Evolutionary conservation across 2,888 invertebrate genomes (phyloP).

Genomic region (Apantesis nais): DNA sequence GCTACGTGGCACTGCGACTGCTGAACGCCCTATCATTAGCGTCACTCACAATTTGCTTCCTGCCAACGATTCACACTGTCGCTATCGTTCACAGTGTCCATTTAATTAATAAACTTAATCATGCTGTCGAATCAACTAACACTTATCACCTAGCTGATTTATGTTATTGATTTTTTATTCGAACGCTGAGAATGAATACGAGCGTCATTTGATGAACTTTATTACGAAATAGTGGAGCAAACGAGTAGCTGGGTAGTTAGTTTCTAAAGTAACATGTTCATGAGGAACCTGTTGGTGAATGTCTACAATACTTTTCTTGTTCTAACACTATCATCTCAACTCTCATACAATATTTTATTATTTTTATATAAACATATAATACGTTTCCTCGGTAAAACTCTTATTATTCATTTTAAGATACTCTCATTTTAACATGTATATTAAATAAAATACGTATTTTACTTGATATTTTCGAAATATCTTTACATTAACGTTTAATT

Average conservation of each 20-base stretch:
- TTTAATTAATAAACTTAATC: constrained; percentile 48
- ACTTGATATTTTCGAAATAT: background rate
- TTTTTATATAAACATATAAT: too few relatives aligned
- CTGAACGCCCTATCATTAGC: constrained; percentile 80
- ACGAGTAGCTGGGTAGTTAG: too few relatives aligned
- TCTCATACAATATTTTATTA: too few relatives aligned
- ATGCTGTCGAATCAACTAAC: constrained; percentile 29
- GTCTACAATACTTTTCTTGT: background rate
- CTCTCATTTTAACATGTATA: too few relatives aligned
- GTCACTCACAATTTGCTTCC: constrained; percentile 80
- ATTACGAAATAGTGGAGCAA: background rate
- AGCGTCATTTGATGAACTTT: background rate
- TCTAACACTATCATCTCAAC: background rate
- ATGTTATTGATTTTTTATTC: constrained; percentile 8
- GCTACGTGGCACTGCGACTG: constrained; percentile 63
- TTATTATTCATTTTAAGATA: too few relatives aligned
- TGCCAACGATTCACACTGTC: constrained; percentile 52
- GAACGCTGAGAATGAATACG: background rate
- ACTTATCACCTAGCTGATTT: constrained; percentile 20
- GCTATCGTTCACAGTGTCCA: constrained; percentile 45
- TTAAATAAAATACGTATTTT: background rate
- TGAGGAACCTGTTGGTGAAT: background rate
- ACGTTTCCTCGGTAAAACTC: too few relatives aligned
- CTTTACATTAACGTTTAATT: background rate
- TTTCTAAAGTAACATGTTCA: background rate